These are phyloP conservation scores for Tragelaphus scriptus DNA, from an alignment of 2,113 vertebrate genomes.

Conservation along the genomic window DNA sequence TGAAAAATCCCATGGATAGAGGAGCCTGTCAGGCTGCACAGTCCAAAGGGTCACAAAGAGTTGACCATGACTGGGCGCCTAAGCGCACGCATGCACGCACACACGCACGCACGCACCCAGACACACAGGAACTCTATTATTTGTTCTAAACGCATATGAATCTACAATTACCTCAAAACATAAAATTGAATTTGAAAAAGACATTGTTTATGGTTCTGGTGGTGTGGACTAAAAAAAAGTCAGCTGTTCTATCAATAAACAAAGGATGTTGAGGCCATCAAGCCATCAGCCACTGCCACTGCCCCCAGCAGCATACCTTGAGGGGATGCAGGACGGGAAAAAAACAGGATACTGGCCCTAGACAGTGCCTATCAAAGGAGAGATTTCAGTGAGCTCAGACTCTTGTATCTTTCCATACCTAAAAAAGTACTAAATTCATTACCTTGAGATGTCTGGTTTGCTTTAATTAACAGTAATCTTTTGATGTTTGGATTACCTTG, in stretches of 20 bases:
- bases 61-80: not conserved
- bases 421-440: not conserved
- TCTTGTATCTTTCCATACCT: not conserved
- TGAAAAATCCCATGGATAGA: not conserved
- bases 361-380: not conserved
- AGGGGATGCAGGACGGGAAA: not conserved
- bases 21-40: not conserved
- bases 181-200: not conserved
- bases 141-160: not conserved
- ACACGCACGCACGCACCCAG: not conserved
- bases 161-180: not conserved
- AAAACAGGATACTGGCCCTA: not conserved
- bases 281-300: not conserved
- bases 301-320: not conserved
- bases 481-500: not conserved
- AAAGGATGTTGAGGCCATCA: not conserved
- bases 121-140: not conserved
- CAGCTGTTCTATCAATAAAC: not conserved
- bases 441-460: not conserved
- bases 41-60: not conserved
- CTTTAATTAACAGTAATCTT: not conserved
- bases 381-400: not conserved
- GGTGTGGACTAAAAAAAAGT: not conserved
- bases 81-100: fast-evolving
- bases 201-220: not conserved